Percentiles rank a stretch among this genome's conserved stretches.
These are phyloP conservation scores for Istiophorus platypterus DNA, from an alignment of 2,113 vertebrate genomes.

Conservation along the genomic window DNA sequence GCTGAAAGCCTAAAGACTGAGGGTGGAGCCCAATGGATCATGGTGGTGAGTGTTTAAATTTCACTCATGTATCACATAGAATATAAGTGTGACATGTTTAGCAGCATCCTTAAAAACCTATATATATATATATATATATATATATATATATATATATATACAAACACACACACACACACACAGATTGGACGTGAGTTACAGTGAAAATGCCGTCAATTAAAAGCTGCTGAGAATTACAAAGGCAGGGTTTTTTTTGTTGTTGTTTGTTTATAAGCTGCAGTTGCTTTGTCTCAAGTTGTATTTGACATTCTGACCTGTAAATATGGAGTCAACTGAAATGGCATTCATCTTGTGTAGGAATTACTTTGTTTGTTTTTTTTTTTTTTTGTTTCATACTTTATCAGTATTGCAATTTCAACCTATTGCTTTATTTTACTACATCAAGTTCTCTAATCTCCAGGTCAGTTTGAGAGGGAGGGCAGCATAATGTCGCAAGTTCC, in stretches of 20 bases:
- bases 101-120: not conserved
- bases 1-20: slow-evolving; percentile 42
- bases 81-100: not conserved
- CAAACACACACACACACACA: not conserved
- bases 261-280: not conserved
- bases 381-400: no score
- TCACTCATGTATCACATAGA: not conserved
- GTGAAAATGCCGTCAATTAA: not conserved
- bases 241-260: not conserved
- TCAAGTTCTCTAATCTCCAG: slow-evolving; percentile 45
- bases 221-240: not conserved
- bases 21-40: slow-evolving; percentile 72
- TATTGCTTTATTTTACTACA: not conserved
- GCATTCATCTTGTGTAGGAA: not conserved
- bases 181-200: not conserved
- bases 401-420: not conserved
- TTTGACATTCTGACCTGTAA: not conserved
- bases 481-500: slow-evolving; percentile 66
- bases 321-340: not conserved
- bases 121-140: no score
- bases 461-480: slow-evolving; percentile 71
- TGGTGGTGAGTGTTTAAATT: slow-evolving; percentile 61
- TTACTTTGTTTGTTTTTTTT: not conserved
- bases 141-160: no score
- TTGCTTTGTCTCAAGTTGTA: slow-evolving; percentile 26